phyloP scores from a whole-genome alignment of 1,140 invertebrate species.

The Prorops nasuta region DNA sequence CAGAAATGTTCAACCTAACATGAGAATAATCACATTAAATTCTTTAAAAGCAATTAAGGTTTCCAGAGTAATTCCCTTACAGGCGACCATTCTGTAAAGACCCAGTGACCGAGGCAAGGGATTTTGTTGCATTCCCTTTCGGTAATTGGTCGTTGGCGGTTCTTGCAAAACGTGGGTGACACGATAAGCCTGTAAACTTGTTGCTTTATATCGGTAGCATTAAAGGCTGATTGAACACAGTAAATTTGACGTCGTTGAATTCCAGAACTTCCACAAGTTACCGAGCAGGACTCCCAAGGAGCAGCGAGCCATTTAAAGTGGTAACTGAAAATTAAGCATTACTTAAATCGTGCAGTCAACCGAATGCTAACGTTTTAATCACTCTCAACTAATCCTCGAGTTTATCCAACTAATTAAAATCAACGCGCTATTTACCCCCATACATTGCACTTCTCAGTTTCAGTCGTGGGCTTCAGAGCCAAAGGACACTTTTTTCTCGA shows the following conservation, averaged over 20 bases:
- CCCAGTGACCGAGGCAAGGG: slow-evolving; percentile 68
- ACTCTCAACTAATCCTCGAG: not conserved
- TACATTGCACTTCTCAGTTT: slow-evolving; percentile 55
- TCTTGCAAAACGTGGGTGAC: slow-evolving; percentile 58
- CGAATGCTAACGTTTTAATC: not conserved
- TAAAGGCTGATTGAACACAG: slow-evolving; percentile 59
- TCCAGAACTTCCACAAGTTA: slow-evolving; percentile 63
- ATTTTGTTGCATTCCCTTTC: slow-evolving; percentile 62
- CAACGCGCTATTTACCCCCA: slow-evolving; percentile 47
- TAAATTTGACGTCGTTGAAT: slow-evolving; percentile 63
- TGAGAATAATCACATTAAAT: too few relatives aligned
- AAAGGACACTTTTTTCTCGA: slow-evolving; percentile 53
- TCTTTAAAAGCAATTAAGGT: too few relatives aligned
- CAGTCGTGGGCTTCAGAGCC: slow-evolving; percentile 45
- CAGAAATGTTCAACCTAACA: too few relatives aligned
- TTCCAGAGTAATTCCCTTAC: slow-evolving; percentile 47
- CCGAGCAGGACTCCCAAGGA: slow-evolving; percentile 66
- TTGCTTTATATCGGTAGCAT: slow-evolving; percentile 27
- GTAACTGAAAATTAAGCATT: slow-evolving; percentile 52
- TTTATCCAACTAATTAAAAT: not conserved
- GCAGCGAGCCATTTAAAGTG: slow-evolving; percentile 64
- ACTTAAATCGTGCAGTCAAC: not conserved
- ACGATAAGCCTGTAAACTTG: slow-evolving; percentile 59
- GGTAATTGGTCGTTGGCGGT: slow-evolving; percentile 44
- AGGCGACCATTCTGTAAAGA: slow-evolving; percentile 67